Evolutionary conservation across 2,113 vertebrate genomes (phyloP).

Genomic region (Vicugna pacos): DNA sequence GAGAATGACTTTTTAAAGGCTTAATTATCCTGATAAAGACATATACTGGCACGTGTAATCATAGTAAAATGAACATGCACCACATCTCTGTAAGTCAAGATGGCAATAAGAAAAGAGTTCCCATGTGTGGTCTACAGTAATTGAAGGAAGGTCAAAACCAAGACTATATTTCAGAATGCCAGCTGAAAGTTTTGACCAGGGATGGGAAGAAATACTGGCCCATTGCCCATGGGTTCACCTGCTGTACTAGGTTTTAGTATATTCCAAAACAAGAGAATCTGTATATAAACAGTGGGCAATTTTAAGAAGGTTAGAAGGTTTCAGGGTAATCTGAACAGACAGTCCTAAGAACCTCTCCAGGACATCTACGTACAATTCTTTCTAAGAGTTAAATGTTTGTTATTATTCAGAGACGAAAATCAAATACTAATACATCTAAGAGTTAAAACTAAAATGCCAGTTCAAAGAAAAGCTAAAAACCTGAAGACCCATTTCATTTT

Average conservation of each 20-base stretch:
- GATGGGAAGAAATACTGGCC: neutral
- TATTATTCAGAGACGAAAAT: neutral
- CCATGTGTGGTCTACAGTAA: neutral
- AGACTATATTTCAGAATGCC: neutral
- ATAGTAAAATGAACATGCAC: neutral
- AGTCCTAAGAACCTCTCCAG: neutral
- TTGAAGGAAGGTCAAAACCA: neutral
- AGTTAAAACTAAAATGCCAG: conserved; percentile 1
- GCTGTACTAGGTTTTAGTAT: neutral
- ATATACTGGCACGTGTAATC: neutral
- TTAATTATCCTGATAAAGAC: conserved; percentile 9
- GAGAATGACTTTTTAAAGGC: neutral
- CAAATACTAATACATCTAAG: neutral
- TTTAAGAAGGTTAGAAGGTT: neutral
- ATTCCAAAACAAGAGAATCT: neutral
- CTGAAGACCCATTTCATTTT: neutral
- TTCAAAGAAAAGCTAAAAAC: neutral
- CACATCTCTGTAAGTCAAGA: neutral
- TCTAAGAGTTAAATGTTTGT: neutral
- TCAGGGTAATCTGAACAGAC: neutral
- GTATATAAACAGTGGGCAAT: neutral
- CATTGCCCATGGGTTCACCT: neutral
- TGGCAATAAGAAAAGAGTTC: conserved; percentile 20
- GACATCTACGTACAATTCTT: neutral
- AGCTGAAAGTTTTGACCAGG: neutral